Conservation (phyloP, 2,797 vertebrate genomes). For the Oceanodroma leucorhoa region DNA sequence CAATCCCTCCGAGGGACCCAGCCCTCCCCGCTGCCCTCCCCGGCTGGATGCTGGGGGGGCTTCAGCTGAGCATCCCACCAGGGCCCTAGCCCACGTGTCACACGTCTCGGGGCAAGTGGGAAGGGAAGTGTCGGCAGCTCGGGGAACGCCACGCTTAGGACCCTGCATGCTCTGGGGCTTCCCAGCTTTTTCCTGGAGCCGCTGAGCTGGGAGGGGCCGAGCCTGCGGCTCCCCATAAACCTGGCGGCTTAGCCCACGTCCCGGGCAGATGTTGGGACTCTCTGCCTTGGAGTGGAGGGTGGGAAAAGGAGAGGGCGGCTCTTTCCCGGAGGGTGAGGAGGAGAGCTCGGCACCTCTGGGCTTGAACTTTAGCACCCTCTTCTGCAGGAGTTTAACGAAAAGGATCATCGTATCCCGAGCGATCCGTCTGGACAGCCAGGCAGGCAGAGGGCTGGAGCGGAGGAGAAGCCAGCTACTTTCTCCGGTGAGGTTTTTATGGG, state of each 20-base stretch:
- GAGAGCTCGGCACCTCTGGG: background rate
- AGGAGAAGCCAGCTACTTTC: background rate
- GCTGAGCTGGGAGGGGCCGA: constrained; percentile 68
- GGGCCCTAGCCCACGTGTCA: background rate
- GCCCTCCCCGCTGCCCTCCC: background rate
- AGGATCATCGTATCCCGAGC: background rate
- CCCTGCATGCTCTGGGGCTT: constrained; percentile 24
- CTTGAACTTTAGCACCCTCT: constrained; percentile 57
- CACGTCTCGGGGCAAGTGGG: background rate
- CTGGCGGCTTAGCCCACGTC: constrained; percentile 43
- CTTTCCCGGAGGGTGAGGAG: background rate
- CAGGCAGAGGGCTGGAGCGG: background rate
- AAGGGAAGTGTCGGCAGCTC: accelerated
- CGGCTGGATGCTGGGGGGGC: background rate
- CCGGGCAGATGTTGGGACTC: constrained; percentile 74
- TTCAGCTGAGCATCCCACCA: background rate
- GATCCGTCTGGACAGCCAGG: background rate
- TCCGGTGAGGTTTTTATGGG: background rate
- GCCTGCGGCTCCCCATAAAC: constrained; percentile 66
- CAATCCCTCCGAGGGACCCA: background rate
- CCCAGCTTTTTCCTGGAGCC: constrained; percentile 48
- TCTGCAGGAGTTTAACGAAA: constrained; percentile 5
- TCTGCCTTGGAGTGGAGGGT: background rate
- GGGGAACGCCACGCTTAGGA: constrained; percentile 6
- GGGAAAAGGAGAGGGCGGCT: background rate